These are phyloP conservation scores for Anastrepha obliqua DNA, from an alignment of 1,140 invertebrate genomes.

Conservation along the genomic window DNA sequence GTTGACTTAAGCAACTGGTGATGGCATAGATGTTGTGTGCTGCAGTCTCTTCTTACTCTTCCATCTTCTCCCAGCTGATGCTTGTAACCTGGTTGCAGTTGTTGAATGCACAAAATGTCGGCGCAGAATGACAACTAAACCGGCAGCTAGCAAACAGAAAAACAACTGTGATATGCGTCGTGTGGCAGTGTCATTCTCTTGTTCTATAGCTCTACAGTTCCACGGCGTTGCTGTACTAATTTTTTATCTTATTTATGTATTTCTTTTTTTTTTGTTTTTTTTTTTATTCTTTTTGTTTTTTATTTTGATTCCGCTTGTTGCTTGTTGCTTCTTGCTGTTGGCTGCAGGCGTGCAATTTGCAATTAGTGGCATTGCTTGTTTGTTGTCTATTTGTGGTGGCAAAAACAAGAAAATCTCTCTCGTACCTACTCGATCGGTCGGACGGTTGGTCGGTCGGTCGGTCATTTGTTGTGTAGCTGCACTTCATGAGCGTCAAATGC, in stretches of 20 bases:
- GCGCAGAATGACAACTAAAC: neutral
- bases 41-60: neutral
- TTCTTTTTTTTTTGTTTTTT: neutral
- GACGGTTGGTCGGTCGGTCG: neutral
- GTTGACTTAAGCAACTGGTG: neutral
- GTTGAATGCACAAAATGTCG: neutral
- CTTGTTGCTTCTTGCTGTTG: too few species aligned
- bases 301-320: neutral
- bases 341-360: constrained; percentile 14
- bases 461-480: neutral
- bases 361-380: constrained; percentile 16
- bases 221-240: neutral
- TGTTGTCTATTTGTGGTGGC: constrained; percentile 1
- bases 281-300: neutral
- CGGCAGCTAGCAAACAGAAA: neutral
- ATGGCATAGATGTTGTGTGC: neutral
- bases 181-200: constrained; percentile 1
- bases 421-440: neutral
- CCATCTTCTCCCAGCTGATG: neutral
- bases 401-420: neutral
- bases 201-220: neutral
- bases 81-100: neutral
- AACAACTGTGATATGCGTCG: neutral
- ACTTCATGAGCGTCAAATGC: constrained; percentile 15
- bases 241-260: neutral